A percentile compares a stretch with the other conserved stretches of the same genome.
phyloP scores from a whole-genome alignment of 2,797 vertebrate genomes.

The Anguilla pacifica region DNA sequence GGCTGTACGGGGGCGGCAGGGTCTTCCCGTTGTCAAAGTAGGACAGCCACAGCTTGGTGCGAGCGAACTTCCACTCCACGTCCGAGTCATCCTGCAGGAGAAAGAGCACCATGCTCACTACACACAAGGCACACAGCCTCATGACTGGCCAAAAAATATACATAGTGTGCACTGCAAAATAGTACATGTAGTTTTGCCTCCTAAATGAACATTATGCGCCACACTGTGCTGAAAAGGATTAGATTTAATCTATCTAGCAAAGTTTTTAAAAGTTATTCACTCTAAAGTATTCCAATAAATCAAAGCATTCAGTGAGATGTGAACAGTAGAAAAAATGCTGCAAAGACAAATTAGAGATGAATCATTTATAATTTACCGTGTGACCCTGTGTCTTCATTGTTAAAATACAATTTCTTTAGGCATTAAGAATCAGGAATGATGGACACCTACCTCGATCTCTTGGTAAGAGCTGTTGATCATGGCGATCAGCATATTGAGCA shows the following conservation, averaged over 20 bases:
- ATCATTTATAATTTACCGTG: not conserved
- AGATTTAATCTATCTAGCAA: no score
- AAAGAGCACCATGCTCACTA: not conserved
- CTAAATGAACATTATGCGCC: no score
- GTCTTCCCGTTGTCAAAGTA: conserved; percentile 89
- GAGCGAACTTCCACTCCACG: conserved; percentile 88
- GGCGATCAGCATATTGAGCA: conserved; percentile 98
- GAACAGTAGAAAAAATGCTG: not conserved
- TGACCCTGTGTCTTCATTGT: not conserved
- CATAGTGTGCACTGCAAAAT: not conserved
- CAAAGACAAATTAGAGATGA: not conserved
- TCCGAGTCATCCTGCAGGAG: conserved; percentile 80
- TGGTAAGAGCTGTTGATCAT: conserved; percentile 99
- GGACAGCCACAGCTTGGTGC: conserved; percentile 86
- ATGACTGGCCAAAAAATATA: not conserved
- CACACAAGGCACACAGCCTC: not conserved
- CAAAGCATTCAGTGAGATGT: not conserved
- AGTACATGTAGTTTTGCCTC: no score
- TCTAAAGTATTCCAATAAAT: not conserved
- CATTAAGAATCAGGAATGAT: not conserved
- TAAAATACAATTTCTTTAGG: not conserved
- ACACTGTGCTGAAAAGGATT: no score
- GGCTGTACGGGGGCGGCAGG: conserved; percentile 84
- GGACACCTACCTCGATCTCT: conserved; percentile 87
- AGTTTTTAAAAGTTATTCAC: not conserved